phyloP scores from a whole-genome alignment of 2,888 invertebrate genomes.

The Sarcophaga variegata region DNA sequence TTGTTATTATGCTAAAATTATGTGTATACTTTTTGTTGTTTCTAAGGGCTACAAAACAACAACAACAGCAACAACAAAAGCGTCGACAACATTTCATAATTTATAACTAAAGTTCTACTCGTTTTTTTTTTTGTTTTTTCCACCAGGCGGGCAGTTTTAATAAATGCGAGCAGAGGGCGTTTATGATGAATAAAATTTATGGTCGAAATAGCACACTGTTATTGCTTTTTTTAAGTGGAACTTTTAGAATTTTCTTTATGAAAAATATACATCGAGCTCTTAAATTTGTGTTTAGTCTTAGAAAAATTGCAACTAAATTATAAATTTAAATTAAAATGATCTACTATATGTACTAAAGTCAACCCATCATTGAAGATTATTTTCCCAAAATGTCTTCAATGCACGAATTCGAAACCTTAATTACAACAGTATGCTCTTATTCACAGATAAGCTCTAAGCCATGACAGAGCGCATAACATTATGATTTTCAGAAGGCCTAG shows the following conservation, averaged over 20 bases:
- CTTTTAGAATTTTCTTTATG: neutral
- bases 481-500: too few species aligned
- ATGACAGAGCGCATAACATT: too few species aligned
- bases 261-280: neutral
- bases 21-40: conserved; percentile 41
- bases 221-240: neutral
- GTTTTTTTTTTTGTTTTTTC: neutral
- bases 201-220: neutral
- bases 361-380: too few species aligned
- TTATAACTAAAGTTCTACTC: conserved; percentile 38
- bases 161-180: neutral
- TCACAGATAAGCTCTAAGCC: too few species aligned
- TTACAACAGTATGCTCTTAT: too few species aligned
- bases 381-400: too few species aligned
- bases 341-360: too few species aligned
- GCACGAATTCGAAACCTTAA: neutral
- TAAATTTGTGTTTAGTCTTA: too few species aligned
- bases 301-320: too few species aligned
- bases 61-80: conserved; percentile 39
- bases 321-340: too few species aligned
- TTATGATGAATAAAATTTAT: neutral
- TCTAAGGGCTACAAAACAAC: conserved; percentile 24
- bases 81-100: conserved; percentile 44
- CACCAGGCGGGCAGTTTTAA: conserved; percentile 21
- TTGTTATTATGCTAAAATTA: conserved; percentile 54